Evolutionary conservation across 2,797 vertebrate species (phyloP), one percentile per base, ranked within the genome.

Genomic region (Crenichthys baileyi): DNA sequence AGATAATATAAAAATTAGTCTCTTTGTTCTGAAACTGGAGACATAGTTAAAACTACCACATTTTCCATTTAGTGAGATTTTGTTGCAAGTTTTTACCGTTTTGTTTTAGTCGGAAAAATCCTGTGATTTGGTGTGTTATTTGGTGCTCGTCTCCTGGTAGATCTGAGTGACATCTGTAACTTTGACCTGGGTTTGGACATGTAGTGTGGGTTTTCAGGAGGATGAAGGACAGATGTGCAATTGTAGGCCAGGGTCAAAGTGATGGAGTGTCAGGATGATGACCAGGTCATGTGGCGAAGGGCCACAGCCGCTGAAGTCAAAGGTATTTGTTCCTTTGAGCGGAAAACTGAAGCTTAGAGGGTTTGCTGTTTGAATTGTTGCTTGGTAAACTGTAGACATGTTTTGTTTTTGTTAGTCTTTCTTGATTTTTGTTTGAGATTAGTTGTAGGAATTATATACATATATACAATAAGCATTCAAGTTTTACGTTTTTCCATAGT

Each of bases 161-260:
- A 46, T 70, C 67, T 48, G 67, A 70, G 67, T 26, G 24, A 16
- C 67, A 68, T 22, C 67, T 68, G 67, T 46, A n/a, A 39, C 24
- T 68, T 24, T 68, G 67, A 70, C 44, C 67, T 26, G 67, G 24
- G 67, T 70, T 70, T 48, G 67, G 41, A 68, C 65, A 0, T 0
- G 41, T 5, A 24, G 36, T 60, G n/a, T 7, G 22, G 22, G 67
- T 68, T 24, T 67, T 2, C 63, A 67, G 63, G 36, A 61, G 63
- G 63, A 41, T 68, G 65, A 68, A 31, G 63, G 61, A 36, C 31
- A 36, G 61, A 36, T 36, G 36, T 39, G 65, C 6, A 11, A 20
- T 24, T 68, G 22, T 4, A 13, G 20, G 11, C 39, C 8, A 20
- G 20, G 36, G 63, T 39, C 63, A 65, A 2, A 1, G 18, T 41